Percentiles rank a stretch among this genome's conserved stretches.
Conservation (phyloP, 2,113 vertebrate genomes). For the Odontophorus gujanensis region DNA sequence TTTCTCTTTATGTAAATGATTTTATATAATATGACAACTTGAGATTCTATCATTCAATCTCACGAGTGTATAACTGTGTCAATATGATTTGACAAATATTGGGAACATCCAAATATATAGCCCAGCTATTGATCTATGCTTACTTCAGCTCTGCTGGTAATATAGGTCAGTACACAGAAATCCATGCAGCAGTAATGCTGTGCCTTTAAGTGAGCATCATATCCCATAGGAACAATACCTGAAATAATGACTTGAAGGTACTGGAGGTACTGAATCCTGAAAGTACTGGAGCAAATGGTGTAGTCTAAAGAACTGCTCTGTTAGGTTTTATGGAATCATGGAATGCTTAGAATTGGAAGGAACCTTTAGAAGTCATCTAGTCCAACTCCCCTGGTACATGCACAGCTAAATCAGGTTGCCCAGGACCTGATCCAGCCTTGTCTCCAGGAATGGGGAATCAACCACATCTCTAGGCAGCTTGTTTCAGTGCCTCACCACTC, state of each 20-base stretch:
- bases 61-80: background rate
- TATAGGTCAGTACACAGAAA: background rate
- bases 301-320: background rate
- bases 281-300: background rate
- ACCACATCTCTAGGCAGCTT: too few species aligned
- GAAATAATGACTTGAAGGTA: background rate
- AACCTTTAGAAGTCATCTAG: too few species aligned
- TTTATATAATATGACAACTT: background rate
- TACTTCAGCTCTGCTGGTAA: background rate
- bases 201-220: background rate
- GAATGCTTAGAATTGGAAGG: too few species aligned
- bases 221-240: background rate
- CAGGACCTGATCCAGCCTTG: too few species aligned
- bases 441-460: too few species aligned
- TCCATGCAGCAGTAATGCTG: background rate
- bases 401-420: too few species aligned
- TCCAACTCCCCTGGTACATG: too few species aligned
- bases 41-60: background rate
- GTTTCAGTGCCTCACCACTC: too few species aligned
- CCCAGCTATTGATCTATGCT: background rate
- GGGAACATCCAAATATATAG: background rate
- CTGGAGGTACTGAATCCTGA: too few species aligned
- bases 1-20: background rate
- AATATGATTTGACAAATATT: background rate
- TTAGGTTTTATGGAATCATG: background rate